Conservation (phyloP, 2,888 invertebrate species). For the Tiliacea citrago region DNA sequence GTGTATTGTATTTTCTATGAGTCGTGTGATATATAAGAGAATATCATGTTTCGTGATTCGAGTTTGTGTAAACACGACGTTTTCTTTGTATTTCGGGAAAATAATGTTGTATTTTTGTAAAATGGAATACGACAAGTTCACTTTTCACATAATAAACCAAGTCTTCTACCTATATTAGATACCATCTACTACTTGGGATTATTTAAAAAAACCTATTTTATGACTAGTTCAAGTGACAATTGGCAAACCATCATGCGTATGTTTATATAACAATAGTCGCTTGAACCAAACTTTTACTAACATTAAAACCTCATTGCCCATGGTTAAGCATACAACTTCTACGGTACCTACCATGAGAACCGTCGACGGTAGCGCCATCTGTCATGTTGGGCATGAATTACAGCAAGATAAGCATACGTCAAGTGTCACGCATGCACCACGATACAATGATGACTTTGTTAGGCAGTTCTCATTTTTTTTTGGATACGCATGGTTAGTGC, state of each 20-base stretch:
- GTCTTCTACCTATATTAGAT: too few relatives aligned
- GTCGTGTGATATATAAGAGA: constrained; percentile 56
- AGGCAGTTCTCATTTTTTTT: too few relatives aligned
- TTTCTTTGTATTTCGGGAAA: constrained; percentile 4
- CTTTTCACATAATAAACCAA: too few relatives aligned
- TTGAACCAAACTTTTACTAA: background rate
- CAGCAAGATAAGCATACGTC: constrained; percentile 31
- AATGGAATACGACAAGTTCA: too few relatives aligned
- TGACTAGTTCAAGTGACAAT: background rate
- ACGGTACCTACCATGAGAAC: constrained; percentile 20
- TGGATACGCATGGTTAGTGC: too few relatives aligned
- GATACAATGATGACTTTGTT: constrained; percentile 41
- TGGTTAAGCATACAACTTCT: constrained; percentile 11
- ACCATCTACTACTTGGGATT: too few relatives aligned
- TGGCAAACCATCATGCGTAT: background rate
- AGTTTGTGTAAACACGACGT: constrained; percentile 30
- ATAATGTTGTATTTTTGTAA: background rate
- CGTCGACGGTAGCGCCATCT: constrained; percentile 44
- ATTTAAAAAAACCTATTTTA: too few relatives aligned
- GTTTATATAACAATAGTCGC: too few relatives aligned
- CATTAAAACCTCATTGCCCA: background rate
- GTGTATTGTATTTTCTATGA: constrained; percentile 59
- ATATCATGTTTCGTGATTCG: constrained; percentile 54
- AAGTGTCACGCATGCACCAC: constrained; percentile 34
- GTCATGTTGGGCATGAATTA: constrained; percentile 37